phyloP scores from a whole-genome alignment of 2,888 invertebrate genomes.

The Therioaphis trifolii region DNA sequence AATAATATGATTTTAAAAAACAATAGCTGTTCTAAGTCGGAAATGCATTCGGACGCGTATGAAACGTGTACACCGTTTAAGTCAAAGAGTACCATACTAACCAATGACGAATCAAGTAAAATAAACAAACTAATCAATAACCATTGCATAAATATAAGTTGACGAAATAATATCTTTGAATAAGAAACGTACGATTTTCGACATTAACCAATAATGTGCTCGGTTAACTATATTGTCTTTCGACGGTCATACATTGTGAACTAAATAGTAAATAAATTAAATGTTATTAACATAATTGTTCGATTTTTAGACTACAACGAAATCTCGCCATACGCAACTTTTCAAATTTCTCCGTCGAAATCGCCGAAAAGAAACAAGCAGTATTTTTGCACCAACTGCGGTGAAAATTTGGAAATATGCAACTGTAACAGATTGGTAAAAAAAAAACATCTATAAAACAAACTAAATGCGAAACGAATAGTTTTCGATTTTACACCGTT shows the following conservation, averaged over 20 bases:
- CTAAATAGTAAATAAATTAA: too few relatives aligned
- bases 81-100: conserved; percentile 38
- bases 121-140: not conserved
- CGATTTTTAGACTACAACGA: conserved; percentile 50
- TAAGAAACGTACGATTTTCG: too few relatives aligned
- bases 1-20: conserved; percentile 39
- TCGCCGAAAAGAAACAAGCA: conserved; percentile 38
- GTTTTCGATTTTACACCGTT: not conserved
- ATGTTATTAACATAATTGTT: too few relatives aligned
- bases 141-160: too few relatives aligned
- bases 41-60: conserved; percentile 28
- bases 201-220: too few relatives aligned
- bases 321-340: conserved; percentile 54
- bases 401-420: conserved; percentile 46
- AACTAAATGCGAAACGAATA: too few relatives aligned
- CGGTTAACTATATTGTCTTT: too few relatives aligned
- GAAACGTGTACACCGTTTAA: conserved; percentile 54
- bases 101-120: conserved; percentile 54
- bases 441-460: not conserved
- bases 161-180: too few relatives aligned
- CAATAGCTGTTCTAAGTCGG: conserved; percentile 19
- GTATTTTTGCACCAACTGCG: conserved; percentile 54
- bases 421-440: conserved; percentile 44
- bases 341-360: conserved; percentile 49
- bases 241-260: too few relatives aligned